Evolutionary conservation across 2,888 invertebrate species (phyloP).

Genomic region (Troides aeacus): DNA sequence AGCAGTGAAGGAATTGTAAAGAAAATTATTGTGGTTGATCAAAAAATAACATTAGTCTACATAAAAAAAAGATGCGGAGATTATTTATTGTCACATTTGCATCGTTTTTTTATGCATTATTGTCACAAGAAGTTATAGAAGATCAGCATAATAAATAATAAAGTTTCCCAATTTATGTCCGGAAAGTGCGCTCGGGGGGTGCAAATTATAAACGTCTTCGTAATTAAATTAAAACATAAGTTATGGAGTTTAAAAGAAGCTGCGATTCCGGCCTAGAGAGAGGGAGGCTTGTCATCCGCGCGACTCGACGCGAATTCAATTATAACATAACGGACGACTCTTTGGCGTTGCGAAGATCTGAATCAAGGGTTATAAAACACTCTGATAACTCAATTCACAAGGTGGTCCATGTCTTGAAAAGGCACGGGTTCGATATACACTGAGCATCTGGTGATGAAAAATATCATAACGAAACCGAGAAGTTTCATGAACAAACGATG

Average conservation of each 20-base stretch:
- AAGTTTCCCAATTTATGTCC: conserved; percentile 69
- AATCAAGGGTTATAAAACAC: conserved; percentile 10
- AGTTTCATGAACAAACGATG: no score
- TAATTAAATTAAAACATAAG: conserved; percentile 74
- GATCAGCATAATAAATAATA: conserved; percentile 66
- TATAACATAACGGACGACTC: conserved; percentile 44
- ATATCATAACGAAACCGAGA: no score
- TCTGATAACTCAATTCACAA: neutral
- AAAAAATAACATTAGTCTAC: conserved; percentile 3
- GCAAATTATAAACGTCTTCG: conserved; percentile 65
- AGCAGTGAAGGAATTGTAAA: no score
- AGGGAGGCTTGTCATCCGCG: conserved; percentile 47
- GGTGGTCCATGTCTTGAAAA: neutral
- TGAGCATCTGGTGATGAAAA: no score
- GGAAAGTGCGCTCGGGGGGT: conserved; percentile 44
- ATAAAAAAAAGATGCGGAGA: conserved; percentile 24
- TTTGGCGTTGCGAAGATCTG: conserved; percentile 27
- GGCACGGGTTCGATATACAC: no score
- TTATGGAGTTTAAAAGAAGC: conserved; percentile 70
- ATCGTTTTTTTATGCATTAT: conserved; percentile 36
- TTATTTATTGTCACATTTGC: conserved; percentile 42
- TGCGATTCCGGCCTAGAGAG: conserved; percentile 55
- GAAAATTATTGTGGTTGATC: no score
- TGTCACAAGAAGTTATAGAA: conserved; percentile 54
- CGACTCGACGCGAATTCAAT: conserved; percentile 64